Base-by-base conservation (phyloP, 2,888 invertebrate species). In the Cremastobaeus sp. region DNA sequence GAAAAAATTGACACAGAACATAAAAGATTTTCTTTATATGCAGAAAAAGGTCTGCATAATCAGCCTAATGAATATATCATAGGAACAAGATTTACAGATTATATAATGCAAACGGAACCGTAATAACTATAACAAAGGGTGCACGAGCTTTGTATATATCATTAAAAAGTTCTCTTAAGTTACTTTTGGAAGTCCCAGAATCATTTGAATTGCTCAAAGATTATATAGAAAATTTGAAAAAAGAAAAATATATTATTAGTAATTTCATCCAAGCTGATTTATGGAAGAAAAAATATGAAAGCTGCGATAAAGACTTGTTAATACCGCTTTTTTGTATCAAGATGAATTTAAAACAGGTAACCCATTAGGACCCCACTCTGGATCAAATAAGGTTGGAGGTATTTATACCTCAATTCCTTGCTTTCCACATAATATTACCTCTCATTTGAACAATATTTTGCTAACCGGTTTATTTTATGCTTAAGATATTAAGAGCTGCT, bases 221-320 rank as follows among this genome's bases (percentile, higher is more conserved):
- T 43, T 52, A 52, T n/a, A 59, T 69, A 14, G 14, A 43, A 6
- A 37, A 28, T 14, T 45, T 69, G 5, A 18, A 37, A n/a, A 12
- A 25, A 17, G 60, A 59, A 32, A 30, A 6, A 11, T 30, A 52
- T 37, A 52, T 59, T 18, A 21, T 30, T 8, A 30, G 18, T 11
- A 68, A 59, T 59, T 41, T 68, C 18, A 50, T 68, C 4, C 59
- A 68, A 35, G 50, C 57, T 25, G 41, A 43, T 8, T 18, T 50
- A 11, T 68, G 68, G 43, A 43, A 45, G 15, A 14, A 50, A 35
- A 50, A 20, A 17, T 39, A 57, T 41, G 11, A 68, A 34, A 20
- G 6, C 18, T 4, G 9, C 2, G 20, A 35, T n/a, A 17, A 68
- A 6, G 14, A 35, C 4, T 9, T 50, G 14, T 1, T 68, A 2